phyloP scores from a whole-genome alignment of 2,888 invertebrate species.

The Mythimna impura region DNA sequence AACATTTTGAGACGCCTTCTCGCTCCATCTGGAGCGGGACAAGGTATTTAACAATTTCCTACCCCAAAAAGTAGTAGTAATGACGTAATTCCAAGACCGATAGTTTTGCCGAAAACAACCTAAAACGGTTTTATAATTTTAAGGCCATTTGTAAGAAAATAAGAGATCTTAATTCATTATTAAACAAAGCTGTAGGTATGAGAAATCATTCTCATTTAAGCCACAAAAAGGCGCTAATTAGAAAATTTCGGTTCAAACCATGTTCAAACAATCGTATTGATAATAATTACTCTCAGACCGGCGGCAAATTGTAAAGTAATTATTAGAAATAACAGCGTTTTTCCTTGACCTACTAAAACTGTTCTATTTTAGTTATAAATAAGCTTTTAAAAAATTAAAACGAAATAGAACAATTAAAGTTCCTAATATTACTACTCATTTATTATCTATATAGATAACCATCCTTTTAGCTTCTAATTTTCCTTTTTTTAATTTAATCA shows the following conservation, averaged over 20 bases:
- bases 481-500: too few relatives aligned
- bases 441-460: background rate
- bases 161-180: background rate
- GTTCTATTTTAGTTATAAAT: background rate
- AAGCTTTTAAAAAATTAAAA: conserved; percentile 1
- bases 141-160: background rate
- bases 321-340: background rate
- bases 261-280: conserved; percentile 12
- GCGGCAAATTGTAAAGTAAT: conserved; percentile 9
- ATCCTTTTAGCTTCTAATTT: background rate
- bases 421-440: too few relatives aligned
- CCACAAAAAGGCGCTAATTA: conserved; percentile 1
- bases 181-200: background rate
- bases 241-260: conserved; percentile 17
- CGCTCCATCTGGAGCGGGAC: too few relatives aligned
- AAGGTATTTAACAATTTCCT: too few relatives aligned
- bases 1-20: too few relatives aligned
- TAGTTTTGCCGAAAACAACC: too few relatives aligned
- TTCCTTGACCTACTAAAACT: background rate
- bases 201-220: background rate
- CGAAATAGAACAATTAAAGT: background rate
- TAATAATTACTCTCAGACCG: background rate
- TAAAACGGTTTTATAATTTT: too few relatives aligned
- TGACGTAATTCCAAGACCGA: too few relatives aligned
- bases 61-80: too few relatives aligned